A percentile compares a stretch with the other conserved stretches of the same genome.
These are phyloP conservation scores for Siniperca knerii DNA, from an alignment of 2,113 vertebrate genomes.

Conservation along the genomic window DNA sequence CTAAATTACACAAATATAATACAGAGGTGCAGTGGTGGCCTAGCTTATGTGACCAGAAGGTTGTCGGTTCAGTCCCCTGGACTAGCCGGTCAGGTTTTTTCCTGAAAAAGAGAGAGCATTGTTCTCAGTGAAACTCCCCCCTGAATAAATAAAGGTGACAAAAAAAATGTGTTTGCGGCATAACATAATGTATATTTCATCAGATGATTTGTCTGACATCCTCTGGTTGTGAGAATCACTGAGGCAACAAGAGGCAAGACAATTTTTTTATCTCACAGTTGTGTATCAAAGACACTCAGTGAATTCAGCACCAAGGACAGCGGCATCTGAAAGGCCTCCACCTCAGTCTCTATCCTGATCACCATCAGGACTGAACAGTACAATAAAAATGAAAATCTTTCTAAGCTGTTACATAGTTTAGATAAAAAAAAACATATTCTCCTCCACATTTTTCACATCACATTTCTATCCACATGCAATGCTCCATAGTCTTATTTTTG, in stretches of 20 bases:
- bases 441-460: background rate
- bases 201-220: constrained; percentile 1
- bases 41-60: too few species aligned
- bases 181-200: background rate
- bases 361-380: background rate
- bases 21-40: background rate
- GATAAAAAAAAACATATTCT: background rate
- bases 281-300: background rate
- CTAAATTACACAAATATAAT: background rate
- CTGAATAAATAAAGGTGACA: too few species aligned
- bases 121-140: too few species aligned
- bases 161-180: background rate
- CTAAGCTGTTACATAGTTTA: background rate
- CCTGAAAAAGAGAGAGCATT: too few species aligned
- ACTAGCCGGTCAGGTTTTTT: too few species aligned
- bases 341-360: background rate
- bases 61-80: too few species aligned
- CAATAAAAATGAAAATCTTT: background rate
- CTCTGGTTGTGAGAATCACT: background rate
- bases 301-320: constrained; percentile 41
- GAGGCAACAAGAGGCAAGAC: background rate
- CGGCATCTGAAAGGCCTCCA: background rate
- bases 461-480: background rate
- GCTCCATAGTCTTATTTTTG: accelerated
- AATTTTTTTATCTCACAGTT: background rate